Base-by-base conservation (phyloP, 2,888 invertebrate genomes). In the Calliphora vomitoria region DNA sequence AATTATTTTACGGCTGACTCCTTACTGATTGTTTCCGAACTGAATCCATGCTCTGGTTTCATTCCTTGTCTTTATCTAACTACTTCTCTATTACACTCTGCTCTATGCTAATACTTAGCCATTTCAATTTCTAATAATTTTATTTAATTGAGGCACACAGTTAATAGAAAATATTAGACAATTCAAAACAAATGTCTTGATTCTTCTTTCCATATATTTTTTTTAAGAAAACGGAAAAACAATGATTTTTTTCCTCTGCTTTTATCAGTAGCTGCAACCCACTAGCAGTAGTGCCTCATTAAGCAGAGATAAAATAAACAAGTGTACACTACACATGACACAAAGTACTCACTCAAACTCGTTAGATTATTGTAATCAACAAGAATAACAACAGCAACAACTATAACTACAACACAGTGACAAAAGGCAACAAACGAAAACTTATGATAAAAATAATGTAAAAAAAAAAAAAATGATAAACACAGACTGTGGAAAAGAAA, bases 281-380 rank as follows among this genome's bases (percentile, higher is more conserved):
- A 41, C 55, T 64, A 47, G 50, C 13, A 13, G 11, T 60, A 50
- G 62, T 44, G 55, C 13, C 18, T 18, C 44, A 82, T 78, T 66
- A 78, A 78, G 35, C 25, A 69, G 20, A 35, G 55, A 66, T 58
- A 62, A 82, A 68, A 62, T 58, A 20, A 79, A 75, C 62, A 69
- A 75, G 44, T 82, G 60, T 35, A 20, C 58, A 20, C 62, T 68
- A 47, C 55, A 47, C 68, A 75, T 66, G 47, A 47, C 58, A 78
- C 35, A 64, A 72, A 79, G 35, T 58, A 81, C 25, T 41, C 25
- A 64, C 25, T 31, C 18, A 71, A 53, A 66, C 41, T 50, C 13
- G 41, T 75, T 76, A 76, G 76, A 76, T 82, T 78, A 82, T 71
- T 71, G 35, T 35, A 82, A 82, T 71, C 71, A 64, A 41, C 76